A percentile compares a stretch with the other conserved stretches of the same genome.
phyloP scores from a whole-genome alignment of 2,888 invertebrate genomes.

The Catocala fraxini region DNA sequence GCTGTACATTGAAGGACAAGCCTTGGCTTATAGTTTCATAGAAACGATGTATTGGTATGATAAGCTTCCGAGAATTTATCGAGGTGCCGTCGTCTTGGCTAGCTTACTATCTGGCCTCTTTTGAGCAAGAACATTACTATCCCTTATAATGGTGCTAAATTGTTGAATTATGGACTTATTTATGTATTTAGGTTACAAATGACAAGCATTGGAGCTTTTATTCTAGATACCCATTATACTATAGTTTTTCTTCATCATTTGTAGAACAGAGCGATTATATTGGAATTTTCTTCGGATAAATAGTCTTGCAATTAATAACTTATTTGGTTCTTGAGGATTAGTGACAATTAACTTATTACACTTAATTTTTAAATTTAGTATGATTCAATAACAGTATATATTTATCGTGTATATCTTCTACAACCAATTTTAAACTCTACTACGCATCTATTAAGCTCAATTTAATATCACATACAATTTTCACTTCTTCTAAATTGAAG shows the following conservation, averaged over 20 bases:
- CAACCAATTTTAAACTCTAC: too few species aligned
- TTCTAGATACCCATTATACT: slow-evolving; percentile 30
- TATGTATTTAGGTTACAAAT: slow-evolving; percentile 59
- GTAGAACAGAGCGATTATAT: slow-evolving; percentile 6
- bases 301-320: not conserved
- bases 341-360: too few species aligned
- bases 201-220: slow-evolving; percentile 31
- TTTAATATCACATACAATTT: too few species aligned
- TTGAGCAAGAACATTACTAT: slow-evolving; percentile 52
- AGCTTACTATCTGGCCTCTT: slow-evolving; percentile 38
- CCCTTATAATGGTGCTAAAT: slow-evolving; percentile 63
- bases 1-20: slow-evolving; percentile 5
- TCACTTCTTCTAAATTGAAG: not conserved
- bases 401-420: too few species aligned
- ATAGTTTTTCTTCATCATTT: slow-evolving; percentile 16
- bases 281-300: slow-evolving; percentile 7
- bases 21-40: slow-evolving; percentile 35
- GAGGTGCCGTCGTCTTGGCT: slow-evolving; percentile 23
- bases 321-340: not conserved
- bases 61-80: slow-evolving; percentile 52
- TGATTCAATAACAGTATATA: too few species aligned
- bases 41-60: slow-evolving; percentile 56
- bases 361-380: too few species aligned
- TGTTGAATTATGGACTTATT: slow-evolving; percentile 58
- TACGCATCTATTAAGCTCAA: too few species aligned